These are phyloP conservation scores for Burhinus oedicnemus DNA, from an alignment of 2,113 vertebrate genomes.

Conservation along the genomic window DNA sequence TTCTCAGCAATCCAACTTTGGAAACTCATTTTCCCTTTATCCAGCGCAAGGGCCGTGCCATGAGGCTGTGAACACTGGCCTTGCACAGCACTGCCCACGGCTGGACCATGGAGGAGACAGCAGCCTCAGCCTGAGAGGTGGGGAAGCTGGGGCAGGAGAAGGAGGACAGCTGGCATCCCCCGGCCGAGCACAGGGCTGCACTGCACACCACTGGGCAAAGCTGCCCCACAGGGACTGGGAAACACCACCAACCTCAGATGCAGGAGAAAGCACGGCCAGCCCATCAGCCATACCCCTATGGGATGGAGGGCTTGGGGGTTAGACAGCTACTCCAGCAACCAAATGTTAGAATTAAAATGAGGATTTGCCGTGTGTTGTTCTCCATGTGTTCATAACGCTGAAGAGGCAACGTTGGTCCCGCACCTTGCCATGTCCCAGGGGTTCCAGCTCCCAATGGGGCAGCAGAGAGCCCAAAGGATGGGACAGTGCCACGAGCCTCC, in stretches of 20 bases:
- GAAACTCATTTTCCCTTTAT: background rate
- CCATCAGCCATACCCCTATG: background rate
- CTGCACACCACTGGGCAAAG: background rate
- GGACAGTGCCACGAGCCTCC: background rate
- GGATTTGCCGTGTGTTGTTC: background rate
- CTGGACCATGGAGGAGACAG: background rate
- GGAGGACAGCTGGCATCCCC: background rate
- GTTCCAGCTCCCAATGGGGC: background rate
- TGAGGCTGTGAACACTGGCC: background rate
- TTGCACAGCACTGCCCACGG: background rate
- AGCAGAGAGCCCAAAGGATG: background rate
- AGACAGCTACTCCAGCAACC: background rate
- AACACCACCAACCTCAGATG: background rate
- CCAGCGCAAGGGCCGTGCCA: accelerated
- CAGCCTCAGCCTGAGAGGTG: background rate
- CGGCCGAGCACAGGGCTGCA: background rate
- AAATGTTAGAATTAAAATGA: background rate
- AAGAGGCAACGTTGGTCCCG: background rate
- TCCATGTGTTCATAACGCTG: background rate
- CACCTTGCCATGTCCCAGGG: accelerated
- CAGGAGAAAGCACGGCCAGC: background rate
- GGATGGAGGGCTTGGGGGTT: background rate
- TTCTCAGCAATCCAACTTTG: background rate
- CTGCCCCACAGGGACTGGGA: background rate
- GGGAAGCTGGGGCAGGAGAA: accelerated